Evolutionary conservation across 2,797 vertebrate species (phyloP).

Genomic region (Sebastes ruberrimus): DNA sequence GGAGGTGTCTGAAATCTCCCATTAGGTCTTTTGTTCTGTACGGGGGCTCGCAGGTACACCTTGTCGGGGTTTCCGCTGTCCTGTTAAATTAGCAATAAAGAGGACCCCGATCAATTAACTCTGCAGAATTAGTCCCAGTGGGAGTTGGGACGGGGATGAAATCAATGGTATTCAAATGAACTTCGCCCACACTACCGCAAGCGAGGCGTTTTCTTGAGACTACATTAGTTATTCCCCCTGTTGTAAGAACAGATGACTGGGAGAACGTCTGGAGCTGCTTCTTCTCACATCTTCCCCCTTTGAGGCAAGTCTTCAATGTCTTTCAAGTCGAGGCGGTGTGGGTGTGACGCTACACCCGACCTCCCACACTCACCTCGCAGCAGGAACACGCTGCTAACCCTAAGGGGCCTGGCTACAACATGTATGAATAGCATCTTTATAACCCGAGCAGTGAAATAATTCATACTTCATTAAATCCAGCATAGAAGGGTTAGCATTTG

Average conservation of each 20-base stretch:
- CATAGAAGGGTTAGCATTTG: background rate
- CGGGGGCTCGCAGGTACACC: conserved; percentile 39
- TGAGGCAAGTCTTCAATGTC: conserved; percentile 27
- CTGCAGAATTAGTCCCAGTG: conserved; percentile 67
- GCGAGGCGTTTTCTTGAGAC: conserved; percentile 52
- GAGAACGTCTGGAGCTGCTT: conserved; percentile 31
- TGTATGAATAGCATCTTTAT: conserved; percentile 2
- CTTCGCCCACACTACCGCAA: conserved; percentile 50
- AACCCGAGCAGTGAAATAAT: conserved; percentile 4
- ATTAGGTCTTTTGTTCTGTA: conserved; percentile 48
- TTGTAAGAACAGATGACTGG: conserved; percentile 54
- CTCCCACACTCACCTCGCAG: conserved; percentile 37
- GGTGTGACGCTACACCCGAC: conserved; percentile 19
- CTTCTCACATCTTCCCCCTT: conserved; percentile 41
- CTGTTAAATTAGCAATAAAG: conserved; percentile 60
- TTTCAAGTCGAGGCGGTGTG: conserved; percentile 20
- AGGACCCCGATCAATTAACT: conserved; percentile 70
- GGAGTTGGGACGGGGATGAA: conserved; percentile 52
- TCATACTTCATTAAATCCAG: conserved; percentile 4
- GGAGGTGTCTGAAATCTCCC: conserved; percentile 29
- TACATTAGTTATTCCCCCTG: conserved; percentile 66
- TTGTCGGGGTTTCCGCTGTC: conserved; percentile 42
- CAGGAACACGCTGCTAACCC: conserved; percentile 7
- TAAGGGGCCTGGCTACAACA: background rate
- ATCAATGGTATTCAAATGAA: conserved; percentile 79